Conservation (phyloP, 2,113 vertebrate genomes). For the Python bivittatus region DNA sequence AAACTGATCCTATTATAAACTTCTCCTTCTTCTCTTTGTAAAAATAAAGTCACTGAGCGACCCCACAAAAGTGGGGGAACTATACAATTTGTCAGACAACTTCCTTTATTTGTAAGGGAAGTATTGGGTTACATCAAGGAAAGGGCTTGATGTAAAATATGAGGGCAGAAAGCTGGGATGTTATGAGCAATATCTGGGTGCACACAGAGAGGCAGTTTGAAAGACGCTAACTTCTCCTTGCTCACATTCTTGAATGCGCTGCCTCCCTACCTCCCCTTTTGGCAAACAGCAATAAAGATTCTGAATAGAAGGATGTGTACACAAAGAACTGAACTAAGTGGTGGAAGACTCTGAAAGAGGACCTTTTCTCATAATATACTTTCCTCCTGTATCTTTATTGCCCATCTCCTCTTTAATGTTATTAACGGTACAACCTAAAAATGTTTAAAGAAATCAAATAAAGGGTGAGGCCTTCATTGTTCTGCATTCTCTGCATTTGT, state of each 20-base stretch:
- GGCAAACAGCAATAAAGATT: constrained; percentile 84
- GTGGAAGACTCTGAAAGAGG: constrained; percentile 73
- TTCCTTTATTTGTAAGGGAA: constrained; percentile 68
- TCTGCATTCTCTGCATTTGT: constrained; percentile 63
- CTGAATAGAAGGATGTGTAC: constrained; percentile 79
- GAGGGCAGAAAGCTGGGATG: constrained; percentile 61
- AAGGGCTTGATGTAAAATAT: constrained; percentile 52
- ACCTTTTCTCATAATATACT: constrained; percentile 79
- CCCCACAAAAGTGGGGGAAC: constrained; percentile 61
- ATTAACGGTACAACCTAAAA: constrained; percentile 76
- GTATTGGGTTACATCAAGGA: constrained; percentile 67
- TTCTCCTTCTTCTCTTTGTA: constrained; percentile 74
- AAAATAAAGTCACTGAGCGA: constrained; percentile 70
- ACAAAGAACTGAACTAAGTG: constrained; percentile 74
- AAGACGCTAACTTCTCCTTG: constrained; percentile 58
- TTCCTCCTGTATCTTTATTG: constrained; percentile 76
- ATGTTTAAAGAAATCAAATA: constrained; percentile 69
- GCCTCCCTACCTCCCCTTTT: constrained; percentile 63
- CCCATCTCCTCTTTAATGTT: constrained; percentile 79
- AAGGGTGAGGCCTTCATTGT: constrained; percentile 61
- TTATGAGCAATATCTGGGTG: constrained; percentile 48
- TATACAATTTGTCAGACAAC: constrained; percentile 65
- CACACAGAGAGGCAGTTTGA: constrained; percentile 50
- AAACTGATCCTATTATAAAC: constrained; percentile 89
- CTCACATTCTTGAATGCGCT: constrained; percentile 68